Percentiles rank a stretch among this genome's conserved stretches.
These are phyloP conservation scores for Gulo gulo DNA, from an alignment of 2,113 vertebrate genomes.

Conservation along the genomic window DNA sequence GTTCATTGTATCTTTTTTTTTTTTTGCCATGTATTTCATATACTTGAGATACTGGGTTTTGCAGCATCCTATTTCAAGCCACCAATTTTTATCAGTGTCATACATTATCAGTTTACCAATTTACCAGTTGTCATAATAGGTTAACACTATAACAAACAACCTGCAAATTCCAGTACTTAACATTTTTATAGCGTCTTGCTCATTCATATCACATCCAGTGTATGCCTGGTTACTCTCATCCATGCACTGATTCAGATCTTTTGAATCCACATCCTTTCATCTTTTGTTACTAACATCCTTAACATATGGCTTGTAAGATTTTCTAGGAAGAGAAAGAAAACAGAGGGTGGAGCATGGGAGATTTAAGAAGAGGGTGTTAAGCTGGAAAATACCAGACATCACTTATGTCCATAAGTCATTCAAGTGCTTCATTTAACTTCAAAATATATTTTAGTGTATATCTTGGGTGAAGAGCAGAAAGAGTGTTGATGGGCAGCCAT, in stretches of 20 bases:
- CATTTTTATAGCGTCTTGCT: neutral
- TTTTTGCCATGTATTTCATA: neutral
- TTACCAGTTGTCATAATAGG: neutral
- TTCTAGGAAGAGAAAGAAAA: neutral
- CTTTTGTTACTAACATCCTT: neutral
- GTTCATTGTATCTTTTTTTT: neutral
- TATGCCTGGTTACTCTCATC: neutral
- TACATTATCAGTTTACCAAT: neutral
- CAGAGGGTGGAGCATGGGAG: neutral
- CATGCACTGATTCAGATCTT: neutral
- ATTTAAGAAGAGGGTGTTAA: neutral
- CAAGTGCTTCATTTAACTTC: conserved; percentile 27
- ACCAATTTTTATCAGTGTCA: neutral
- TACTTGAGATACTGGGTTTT: neutral
- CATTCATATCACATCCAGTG: neutral
- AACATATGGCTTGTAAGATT: neutral
- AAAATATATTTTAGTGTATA: neutral
- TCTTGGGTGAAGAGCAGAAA: neutral
- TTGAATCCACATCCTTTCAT: neutral
- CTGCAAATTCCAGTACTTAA: neutral
- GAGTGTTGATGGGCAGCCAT: neutral
- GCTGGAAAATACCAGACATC: neutral
- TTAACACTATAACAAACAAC: neutral
- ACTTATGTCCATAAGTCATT: neutral
- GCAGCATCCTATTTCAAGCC: neutral